Conservation (phyloP, 2,113 vertebrate species). For the Sigmodon hispidus region DNA sequence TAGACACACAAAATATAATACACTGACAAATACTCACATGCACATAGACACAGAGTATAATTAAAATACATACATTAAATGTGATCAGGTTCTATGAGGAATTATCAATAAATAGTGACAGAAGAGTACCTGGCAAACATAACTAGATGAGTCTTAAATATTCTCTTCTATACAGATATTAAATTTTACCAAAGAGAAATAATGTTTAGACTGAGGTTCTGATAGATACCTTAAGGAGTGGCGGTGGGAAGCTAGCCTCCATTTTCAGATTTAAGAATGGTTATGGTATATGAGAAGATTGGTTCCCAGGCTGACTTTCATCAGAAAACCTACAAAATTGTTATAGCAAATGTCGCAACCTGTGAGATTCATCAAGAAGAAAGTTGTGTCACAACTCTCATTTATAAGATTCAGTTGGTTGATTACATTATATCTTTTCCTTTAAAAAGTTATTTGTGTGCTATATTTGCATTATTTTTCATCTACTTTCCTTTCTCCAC, state of each 20-base stretch:
- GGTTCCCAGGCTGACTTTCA: not conserved
- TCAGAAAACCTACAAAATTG: not conserved
- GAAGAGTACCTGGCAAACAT: not conserved
- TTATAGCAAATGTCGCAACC: fast-evolving
- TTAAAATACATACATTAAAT: not conserved
- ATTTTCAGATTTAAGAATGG: not conserved
- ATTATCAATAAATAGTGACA: not conserved
- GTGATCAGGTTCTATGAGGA: fast-evolving
- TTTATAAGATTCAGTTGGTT: not conserved
- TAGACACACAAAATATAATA: not conserved
- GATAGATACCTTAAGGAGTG: not conserved
- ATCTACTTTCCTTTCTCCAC: not conserved
- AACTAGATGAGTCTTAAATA: not conserved
- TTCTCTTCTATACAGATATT: not conserved
- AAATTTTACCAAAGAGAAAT: not conserved
- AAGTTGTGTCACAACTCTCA: not conserved
- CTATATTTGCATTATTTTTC: not conserved
- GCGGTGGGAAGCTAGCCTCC: not conserved
- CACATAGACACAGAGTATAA: not conserved
- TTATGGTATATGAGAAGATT: not conserved
- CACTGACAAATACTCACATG: not conserved
- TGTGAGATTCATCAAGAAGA: not conserved
- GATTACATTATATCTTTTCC: no score
- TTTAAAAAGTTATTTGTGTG: not conserved
- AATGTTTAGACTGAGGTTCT: not conserved